phyloP scores from a whole-genome alignment of 2,888 invertebrate genomes.

The Neoitamus cyanurus region DNA sequence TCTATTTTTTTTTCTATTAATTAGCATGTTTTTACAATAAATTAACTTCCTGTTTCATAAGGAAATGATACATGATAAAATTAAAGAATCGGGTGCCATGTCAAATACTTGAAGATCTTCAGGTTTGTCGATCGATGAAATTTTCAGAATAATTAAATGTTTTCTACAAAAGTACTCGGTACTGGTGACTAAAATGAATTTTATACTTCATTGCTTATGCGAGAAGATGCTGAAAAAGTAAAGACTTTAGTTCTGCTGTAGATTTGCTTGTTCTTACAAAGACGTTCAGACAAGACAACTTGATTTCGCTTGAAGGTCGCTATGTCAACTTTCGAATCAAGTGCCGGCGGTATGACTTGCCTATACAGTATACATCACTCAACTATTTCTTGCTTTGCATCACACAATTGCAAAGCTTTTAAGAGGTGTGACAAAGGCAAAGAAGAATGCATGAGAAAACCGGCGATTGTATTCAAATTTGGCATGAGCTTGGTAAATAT shows the following conservation, averaged over 20 bases:
- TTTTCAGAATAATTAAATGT: too few relatives aligned
- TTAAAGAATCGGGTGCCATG: too few relatives aligned
- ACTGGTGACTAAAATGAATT: too few relatives aligned
- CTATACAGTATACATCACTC: neutral
- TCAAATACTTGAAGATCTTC: too few relatives aligned
- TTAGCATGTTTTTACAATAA: too few relatives aligned
- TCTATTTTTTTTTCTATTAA: too few relatives aligned
- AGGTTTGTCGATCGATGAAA: too few relatives aligned
- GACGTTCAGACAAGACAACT: neutral
- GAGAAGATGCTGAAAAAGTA: neutral
- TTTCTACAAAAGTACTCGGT: too few relatives aligned
- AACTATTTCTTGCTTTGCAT: neutral
- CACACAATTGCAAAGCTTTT: neutral
- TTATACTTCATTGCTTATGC: neutral
- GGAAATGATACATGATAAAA: too few relatives aligned
- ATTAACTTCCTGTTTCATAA: too few relatives aligned
- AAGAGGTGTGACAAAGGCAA: neutral
- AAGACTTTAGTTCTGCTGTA: neutral
- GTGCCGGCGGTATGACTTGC: neutral
- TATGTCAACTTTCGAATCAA: neutral
- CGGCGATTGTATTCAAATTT: neutral
- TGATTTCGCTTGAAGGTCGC: neutral
- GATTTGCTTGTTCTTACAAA: neutral
- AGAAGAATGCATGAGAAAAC: neutral
- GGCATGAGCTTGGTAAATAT: neutral